phyloP scores from a whole-genome alignment of 1,140 invertebrate genomes.

The Lepidurus arcticus region DNA sequence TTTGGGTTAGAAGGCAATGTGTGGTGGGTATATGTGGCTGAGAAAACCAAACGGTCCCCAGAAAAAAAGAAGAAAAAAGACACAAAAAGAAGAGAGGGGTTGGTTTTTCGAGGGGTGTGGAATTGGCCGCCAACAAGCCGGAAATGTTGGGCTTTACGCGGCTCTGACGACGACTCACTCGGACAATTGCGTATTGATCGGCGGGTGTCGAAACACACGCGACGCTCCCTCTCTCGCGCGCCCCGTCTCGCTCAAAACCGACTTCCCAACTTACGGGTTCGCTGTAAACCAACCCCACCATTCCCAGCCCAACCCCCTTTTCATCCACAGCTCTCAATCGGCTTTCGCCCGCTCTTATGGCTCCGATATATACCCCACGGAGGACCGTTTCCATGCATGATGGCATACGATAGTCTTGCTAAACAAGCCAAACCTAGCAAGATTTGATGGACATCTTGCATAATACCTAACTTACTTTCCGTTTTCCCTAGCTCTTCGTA shows the following conservation, averaged over 20 bases:
- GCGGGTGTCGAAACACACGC: conserved; percentile 19
- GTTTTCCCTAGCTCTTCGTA: too few relatives aligned
- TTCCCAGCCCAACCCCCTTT: not conserved
- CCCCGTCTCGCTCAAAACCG: conserved; percentile 17
- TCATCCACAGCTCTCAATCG: conserved; percentile 21
- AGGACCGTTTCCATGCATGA: conserved; percentile 3
- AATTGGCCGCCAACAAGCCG: conserved; percentile 20
- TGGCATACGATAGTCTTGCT: conserved; percentile 6
- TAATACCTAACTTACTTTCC: not conserved
- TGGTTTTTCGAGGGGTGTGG: conserved; percentile 13
- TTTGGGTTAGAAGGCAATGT: not conserved
- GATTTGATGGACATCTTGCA: not conserved
- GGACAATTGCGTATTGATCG: conserved; percentile 21
- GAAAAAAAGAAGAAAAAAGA: too few relatives aligned
- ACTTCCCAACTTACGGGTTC: not conserved
- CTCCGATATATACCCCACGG: not conserved
- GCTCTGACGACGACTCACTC: conserved; percentile 20
- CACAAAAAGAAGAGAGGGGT: not conserved
- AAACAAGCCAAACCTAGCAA: not conserved
- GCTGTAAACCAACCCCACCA: not conserved
- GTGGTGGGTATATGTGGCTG: conserved; percentile 1
- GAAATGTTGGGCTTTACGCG: conserved; percentile 14
- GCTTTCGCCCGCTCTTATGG: not conserved
- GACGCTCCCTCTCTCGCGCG: not conserved
- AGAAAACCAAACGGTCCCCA: not conserved